Evolutionary conservation across 2,113 vertebrate species (phyloP), one percentile per base, ranked within the genome.

Genomic region (Prunella himalayana): DNA sequence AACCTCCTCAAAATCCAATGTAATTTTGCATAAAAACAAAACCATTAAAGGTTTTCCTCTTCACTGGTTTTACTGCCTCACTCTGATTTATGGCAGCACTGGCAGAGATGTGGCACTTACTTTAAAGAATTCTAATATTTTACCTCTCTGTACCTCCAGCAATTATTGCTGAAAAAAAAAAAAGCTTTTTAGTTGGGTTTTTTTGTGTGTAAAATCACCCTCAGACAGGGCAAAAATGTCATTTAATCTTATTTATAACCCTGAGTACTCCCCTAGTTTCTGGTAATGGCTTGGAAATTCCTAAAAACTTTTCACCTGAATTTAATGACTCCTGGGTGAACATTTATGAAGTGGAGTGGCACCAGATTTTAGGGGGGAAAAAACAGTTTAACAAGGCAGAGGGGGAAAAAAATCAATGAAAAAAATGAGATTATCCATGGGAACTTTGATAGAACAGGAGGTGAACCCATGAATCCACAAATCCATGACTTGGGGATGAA

Each of bases 1-100:
- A 31, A 47, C 47, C 66, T 7, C 30, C 53, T 65, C 33, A 72
- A 90, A 92, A 86, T 37, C 76, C 24, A 1, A 63, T 18, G 68
- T 68, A 82, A 89, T 94, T 94, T 83, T 95, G 94, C 84, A 94
- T 94, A 88, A 83, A 96, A 88, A 12, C 72, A 94, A 90, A 95
- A 95, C 85, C 75, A 95, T 88, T 90, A 85, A 80, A 91, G 91
- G 53, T 66, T 94, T 91, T 96, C 90, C 82, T 53, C 91, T 90
- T 82, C 78, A 56, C 82, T 88, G 42, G 82, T 93, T 95, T 95
- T 93, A 90, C 51, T 90, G 77, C 71, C 82, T 94, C 39, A 3
- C 13, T 49, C 90, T 90, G 95, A 96, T 95, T 96, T 87, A 95
- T 60, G 70, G 71, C 86, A 57, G 61, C 11, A 57, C 11, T 73